These are phyloP conservation scores for Lasioglossum albipes DNA, from an alignment of 1,140 invertebrate genomes.

Conservation along the genomic window DNA sequence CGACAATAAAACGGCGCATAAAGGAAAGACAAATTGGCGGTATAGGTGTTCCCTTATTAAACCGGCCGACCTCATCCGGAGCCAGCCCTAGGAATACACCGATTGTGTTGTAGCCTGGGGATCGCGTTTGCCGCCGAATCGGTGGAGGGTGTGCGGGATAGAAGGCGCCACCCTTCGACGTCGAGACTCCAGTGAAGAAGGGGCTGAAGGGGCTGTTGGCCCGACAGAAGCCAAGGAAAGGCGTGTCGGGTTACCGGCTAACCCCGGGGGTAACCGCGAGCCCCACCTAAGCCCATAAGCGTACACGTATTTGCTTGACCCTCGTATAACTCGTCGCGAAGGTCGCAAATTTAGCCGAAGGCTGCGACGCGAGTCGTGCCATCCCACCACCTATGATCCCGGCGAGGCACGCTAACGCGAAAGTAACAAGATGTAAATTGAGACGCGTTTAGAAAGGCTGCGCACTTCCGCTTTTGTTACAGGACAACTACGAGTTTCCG, in stretches of 20 bases:
- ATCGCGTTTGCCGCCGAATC: constrained; percentile 37
- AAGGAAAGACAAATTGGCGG: constrained; percentile 59
- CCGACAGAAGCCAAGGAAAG: constrained; percentile 79
- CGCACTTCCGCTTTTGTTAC: not conserved
- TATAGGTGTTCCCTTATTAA: constrained; percentile 55
- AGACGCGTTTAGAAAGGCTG: constrained; percentile 40
- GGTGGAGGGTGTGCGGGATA: constrained; percentile 56
- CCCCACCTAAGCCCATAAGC: constrained; percentile 67
- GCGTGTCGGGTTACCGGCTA: constrained; percentile 75
- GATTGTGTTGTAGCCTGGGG: constrained; percentile 40
- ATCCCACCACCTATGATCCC: constrained; percentile 40
- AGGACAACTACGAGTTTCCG: not conserved
- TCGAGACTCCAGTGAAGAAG: constrained; percentile 60
- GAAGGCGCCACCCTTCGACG: constrained; percentile 71
- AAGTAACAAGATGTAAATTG: constrained; percentile 51
- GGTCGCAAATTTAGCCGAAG: constrained; percentile 46
- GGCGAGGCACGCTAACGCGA: constrained; percentile 1
- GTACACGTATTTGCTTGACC: constrained; percentile 61
- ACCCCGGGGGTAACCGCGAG: constrained; percentile 75
- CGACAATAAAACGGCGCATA: not conserved
- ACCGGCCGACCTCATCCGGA: constrained; percentile 3
- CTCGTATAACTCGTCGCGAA: constrained; percentile 51
- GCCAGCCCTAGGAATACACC: constrained; percentile 31
- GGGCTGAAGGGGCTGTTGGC: constrained; percentile 80
- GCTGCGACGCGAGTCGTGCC: constrained; percentile 22